Base-by-base conservation (phyloP, 2,797 vertebrate species). In the Malurus leucopterus region DNA sequence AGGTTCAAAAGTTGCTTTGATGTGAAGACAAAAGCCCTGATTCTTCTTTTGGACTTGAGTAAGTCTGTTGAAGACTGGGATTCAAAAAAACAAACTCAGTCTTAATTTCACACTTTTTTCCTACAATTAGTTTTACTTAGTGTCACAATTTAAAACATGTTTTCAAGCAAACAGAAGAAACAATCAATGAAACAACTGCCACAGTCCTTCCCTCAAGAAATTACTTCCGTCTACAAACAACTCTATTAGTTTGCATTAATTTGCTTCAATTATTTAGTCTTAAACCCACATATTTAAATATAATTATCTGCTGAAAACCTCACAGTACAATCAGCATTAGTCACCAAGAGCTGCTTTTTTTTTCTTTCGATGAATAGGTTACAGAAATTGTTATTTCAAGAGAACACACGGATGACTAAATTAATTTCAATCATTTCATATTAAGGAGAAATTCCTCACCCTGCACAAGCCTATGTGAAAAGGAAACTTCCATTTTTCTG, bases 201-300 rank as follows among this genome's bases (percentile, higher is more conserved):
- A 68, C 41, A 77, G 61, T 54, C 61, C 68, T 82, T 91, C 89
- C 82, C 82, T 80, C 27, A 88, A 92, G 80, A 86, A 88, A 74
- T 78, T 64, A 41, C 40, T 84, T 75, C 53, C 0, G 0, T 55
- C 80, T 85, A 57, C 50, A 85, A 93, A 95, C 79, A 91, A 90
- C 53, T 68, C 76, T 41, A 24, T 76, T 92, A 86, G 53, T 94
- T 95, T 84, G 76, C 44, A 71, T 84, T 90, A 59, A 72, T 90
- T 92, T 94, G 51, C 49, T 86, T 73, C 47, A 74, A 78, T 88
- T 93, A 93, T 90, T 90, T 94, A 79, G 70, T 82, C 75, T 75
- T 83, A 86, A 86, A 74, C 47, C 54, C 64, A 61, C 65, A n/a
- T 55, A 43, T 89, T 92, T 81, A 87, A 92, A 74, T 46, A 54